Conservation (phyloP, 2,797 vertebrate species). For the Onychomys arenicola region DNA sequence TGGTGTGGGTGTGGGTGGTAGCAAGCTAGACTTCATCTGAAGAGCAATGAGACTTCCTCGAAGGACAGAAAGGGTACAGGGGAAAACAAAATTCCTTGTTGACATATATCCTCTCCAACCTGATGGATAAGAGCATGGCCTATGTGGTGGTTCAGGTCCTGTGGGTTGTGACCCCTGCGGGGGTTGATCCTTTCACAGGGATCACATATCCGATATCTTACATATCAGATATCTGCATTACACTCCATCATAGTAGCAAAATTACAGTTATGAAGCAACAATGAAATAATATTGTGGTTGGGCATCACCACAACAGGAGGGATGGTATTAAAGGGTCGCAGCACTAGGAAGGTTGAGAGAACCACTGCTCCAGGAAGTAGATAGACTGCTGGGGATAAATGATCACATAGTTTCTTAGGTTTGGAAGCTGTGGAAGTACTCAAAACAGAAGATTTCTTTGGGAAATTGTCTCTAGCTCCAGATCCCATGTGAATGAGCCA, state of each 20-base stretch:
- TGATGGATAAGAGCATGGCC: background rate
- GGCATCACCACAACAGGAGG: background rate
- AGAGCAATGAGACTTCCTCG: conserved; percentile 14
- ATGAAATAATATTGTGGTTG: background rate
- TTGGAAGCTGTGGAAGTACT: conserved; percentile 58
- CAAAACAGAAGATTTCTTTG: conserved; percentile 65
- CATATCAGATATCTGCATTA: no score
- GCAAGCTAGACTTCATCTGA: conserved; percentile 51
- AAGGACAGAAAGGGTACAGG: conserved; percentile 36
- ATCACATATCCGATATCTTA: background rate
- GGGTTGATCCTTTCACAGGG: background rate
- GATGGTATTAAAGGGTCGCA: no score
- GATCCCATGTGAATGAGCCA: conserved; percentile 37
- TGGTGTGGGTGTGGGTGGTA: background rate
- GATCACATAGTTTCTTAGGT: background rate
- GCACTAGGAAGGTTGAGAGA: no score
- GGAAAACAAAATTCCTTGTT: background rate
- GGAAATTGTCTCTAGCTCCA: conserved; percentile 66
- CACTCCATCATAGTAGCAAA: background rate
- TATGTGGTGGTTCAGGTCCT: background rate
- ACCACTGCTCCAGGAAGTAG: conserved; percentile 13
- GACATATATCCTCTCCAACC: background rate
- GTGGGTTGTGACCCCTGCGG: background rate
- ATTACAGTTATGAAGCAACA: background rate
- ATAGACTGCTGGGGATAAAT: conserved; percentile 16